phyloP scores from a whole-genome alignment of 2,797 vertebrate genomes.

The Acanthis flammea region DNA sequence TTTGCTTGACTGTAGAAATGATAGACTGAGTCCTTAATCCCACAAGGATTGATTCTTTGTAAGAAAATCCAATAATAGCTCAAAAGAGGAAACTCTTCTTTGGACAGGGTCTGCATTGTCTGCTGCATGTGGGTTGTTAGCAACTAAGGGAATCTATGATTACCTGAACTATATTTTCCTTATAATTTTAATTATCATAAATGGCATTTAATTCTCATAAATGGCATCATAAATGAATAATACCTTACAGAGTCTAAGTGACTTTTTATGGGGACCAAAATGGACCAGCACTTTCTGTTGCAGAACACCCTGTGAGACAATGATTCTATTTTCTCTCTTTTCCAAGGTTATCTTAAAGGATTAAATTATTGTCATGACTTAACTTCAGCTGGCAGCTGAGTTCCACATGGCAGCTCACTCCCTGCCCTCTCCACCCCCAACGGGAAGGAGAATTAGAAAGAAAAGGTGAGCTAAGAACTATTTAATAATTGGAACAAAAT shows the following conservation, averaged over 20 bases:
- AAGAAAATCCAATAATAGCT: not conserved
- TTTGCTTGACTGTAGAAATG: not conserved
- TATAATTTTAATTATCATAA: not conserved
- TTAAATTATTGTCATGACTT: not conserved
- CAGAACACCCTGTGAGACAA: not conserved
- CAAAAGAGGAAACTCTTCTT: not conserved
- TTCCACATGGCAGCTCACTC: not conserved
- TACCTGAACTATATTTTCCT: not conserved
- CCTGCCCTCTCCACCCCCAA: accelerated
- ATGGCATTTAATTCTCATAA: not conserved
- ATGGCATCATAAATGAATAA: not conserved
- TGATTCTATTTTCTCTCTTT: not conserved
- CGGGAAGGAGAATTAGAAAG: not conserved
- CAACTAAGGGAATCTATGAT: not conserved
- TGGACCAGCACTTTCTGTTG: accelerated
- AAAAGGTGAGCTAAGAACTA: not conserved
- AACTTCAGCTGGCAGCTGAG: not conserved
- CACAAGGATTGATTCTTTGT: not conserved
- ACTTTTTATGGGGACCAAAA: not conserved
- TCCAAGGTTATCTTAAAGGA: not conserved
- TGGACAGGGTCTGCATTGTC: not conserved
- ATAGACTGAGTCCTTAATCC: accelerated
- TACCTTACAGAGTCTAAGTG: not conserved
- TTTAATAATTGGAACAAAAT: not conserved
- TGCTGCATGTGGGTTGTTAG: accelerated